These are phyloP conservation scores for Alauda arvensis DNA, from an alignment of 2,797 vertebrate species.

Conservation along the genomic window DNA sequence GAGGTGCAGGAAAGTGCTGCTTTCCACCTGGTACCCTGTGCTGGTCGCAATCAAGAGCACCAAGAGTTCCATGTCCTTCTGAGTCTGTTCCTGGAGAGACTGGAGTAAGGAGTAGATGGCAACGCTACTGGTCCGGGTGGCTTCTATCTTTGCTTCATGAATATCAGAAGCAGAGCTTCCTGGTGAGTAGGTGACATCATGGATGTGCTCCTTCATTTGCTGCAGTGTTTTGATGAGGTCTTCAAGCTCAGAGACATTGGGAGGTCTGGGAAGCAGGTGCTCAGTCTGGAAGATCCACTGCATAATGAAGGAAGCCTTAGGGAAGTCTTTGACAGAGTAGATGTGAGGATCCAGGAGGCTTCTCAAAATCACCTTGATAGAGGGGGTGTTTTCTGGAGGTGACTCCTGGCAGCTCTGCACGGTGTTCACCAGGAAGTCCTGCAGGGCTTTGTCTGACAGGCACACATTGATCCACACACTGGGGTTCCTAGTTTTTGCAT, in stretches of 20 bases:
- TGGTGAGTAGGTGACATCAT: too few species aligned
- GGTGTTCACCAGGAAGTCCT: slow-evolving; percentile 36
- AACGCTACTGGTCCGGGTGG: neutral
- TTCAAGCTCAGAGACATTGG: neutral
- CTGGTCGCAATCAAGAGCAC: slow-evolving; percentile 42
- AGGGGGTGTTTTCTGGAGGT: neutral
- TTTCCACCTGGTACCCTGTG: slow-evolving; percentile 33
- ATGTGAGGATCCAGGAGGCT: slow-evolving; percentile 57
- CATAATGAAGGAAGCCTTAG: neutral
- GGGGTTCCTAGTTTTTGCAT: neutral
- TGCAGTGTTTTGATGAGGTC: slow-evolving; percentile 3
- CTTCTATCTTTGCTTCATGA: slow-evolving; percentile 15
- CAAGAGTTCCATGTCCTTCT: slow-evolving; percentile 45
- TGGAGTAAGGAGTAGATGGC: slow-evolving; percentile 40
- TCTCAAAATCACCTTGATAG: slow-evolving; percentile 30
- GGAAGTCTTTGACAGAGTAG: slow-evolving; percentile 36
- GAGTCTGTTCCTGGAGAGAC: neutral
- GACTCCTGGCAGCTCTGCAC: neutral
- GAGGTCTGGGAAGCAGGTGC: rapidly evolving
- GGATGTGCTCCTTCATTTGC: too few species aligned
- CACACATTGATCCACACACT: slow-evolving; percentile 51
- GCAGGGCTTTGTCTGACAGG: slow-evolving; percentile 41
- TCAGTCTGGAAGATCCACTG: slow-evolving; percentile 43
- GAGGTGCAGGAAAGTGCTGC: slow-evolving; percentile 37
- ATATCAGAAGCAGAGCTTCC: too few species aligned